phyloP scores from a whole-genome alignment of 2,888 invertebrate species.

The Petrolisthes cinctipes region DNA sequence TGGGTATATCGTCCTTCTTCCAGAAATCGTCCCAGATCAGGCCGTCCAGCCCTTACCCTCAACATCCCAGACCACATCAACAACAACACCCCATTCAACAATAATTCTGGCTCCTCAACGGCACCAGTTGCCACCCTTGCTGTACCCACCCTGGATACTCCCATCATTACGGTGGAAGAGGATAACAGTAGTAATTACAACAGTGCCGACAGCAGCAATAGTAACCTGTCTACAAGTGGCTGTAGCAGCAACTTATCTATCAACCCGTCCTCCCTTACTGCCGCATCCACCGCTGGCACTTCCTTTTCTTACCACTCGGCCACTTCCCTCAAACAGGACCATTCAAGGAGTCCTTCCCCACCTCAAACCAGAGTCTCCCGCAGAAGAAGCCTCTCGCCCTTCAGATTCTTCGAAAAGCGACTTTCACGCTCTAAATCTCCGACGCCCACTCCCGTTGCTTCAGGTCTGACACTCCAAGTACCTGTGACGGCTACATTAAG shows the following conservation, averaged over 20 bases:
- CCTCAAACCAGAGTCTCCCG: not conserved
- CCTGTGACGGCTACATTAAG: not conserved
- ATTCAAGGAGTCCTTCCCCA: not conserved
- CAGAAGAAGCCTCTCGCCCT: conserved; percentile 11
- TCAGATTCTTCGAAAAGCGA: conserved; percentile 10
- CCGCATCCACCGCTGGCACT: not conserved
- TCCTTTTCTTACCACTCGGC: conserved; percentile 15
- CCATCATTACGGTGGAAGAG: conserved; percentile 8
- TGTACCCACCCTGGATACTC: not conserved
- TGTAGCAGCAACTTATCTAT: conserved; percentile 14
- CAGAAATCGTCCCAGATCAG: conserved; percentile 3
- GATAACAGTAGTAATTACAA: not conserved
- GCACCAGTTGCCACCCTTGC: not conserved
- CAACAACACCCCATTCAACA: not conserved
- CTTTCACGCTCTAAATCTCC: conserved; percentile 3
- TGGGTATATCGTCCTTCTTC: conserved; percentile 49
- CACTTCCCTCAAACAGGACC: not conserved
- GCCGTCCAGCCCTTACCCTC: conserved; percentile 8
- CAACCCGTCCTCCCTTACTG: not conserved
- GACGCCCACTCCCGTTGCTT: not conserved
- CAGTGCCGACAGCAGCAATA: not conserved
- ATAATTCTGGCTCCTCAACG: not conserved
- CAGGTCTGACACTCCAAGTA: conserved; percentile 15
- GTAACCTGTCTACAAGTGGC: conserved; percentile 1
- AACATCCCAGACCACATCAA: conserved; percentile 5